These are phyloP conservation scores for Cephalopholis sonnerati DNA, from an alignment of 2,113 vertebrate species.

Conservation along the genomic window DNA sequence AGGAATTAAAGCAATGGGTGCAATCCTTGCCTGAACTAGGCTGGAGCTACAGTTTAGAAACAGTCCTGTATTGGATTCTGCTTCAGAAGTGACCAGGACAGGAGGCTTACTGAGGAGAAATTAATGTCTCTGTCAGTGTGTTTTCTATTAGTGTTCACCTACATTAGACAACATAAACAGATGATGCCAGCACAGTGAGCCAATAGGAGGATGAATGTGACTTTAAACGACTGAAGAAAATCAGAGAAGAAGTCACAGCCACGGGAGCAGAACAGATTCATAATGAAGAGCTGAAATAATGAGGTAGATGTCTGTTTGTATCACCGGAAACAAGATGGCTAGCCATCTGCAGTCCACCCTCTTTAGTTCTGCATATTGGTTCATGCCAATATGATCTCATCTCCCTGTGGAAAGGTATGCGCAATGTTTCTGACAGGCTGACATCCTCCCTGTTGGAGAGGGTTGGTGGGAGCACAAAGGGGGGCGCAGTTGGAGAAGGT, in stretches of 20 bases:
- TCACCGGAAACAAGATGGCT: slow-evolving; percentile 50
- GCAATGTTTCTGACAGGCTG: slow-evolving; percentile 60
- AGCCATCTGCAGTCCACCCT: slow-evolving; percentile 39
- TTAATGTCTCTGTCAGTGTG: neutral
- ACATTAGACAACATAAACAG: slow-evolving; percentile 22
- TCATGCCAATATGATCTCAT: slow-evolving; percentile 64
- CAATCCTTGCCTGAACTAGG: neutral
- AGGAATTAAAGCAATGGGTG: too few species aligned
- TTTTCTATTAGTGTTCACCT: slow-evolving; percentile 21
- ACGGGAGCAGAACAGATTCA: slow-evolving; percentile 25
- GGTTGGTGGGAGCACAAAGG: slow-evolving; percentile 48
- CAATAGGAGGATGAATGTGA: slow-evolving; percentile 10
- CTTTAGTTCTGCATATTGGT: slow-evolving; percentile 55
- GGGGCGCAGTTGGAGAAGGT: slow-evolving; percentile 63
- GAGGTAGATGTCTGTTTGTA: slow-evolving; percentile 49
- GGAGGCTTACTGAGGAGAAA: slow-evolving; percentile 14
- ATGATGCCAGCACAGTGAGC: neutral
- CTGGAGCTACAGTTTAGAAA: slow-evolving; percentile 5
- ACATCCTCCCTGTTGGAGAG: slow-evolving; percentile 57
- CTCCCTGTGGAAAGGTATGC: slow-evolving; percentile 49
- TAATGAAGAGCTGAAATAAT: slow-evolving; percentile 45
- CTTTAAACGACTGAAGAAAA: slow-evolving; percentile 32
- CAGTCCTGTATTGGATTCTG: neutral
- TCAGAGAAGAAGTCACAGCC: neutral
- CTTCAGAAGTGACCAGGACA: slow-evolving; percentile 5